Evolutionary conservation across 2,888 invertebrate species (phyloP), one percentile per base, ranked within the genome.

Genomic region (Conops quadrifasciatus): DNA sequence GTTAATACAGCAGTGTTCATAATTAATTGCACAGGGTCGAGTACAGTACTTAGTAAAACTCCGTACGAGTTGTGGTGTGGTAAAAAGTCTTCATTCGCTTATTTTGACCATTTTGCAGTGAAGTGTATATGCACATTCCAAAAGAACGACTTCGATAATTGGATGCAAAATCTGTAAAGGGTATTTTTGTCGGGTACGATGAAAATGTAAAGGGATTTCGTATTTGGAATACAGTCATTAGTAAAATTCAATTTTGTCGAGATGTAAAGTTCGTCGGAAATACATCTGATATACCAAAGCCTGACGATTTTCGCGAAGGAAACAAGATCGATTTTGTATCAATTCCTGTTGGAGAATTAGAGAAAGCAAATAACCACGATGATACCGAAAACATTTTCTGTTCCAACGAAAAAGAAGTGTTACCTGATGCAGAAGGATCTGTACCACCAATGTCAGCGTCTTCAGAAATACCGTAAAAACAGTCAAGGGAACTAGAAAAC

Each of bases 71-170:
- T 78, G 26, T 80, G 73, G 73, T 72, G 56, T 72, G 19, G 56
- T n/a, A 21, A 64, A 67, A 59, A 62, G 30, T 28, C 43, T 16
- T 67, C n/a, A 60, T 59, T 62, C 51, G 69, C 30, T 65, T 49
- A 49, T 49, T 75, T 19, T 75, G 77, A 63, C 76, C 80, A 47
- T 87, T 87, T 80, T 86, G 85, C 19, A 75, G 76, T 19, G 67
- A 77, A 70, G 80, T 78, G 13, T 79, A 78, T 74, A 78, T 78
- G n/a, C 82, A 83, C 69, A 74, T 84, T 49, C 82, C 83, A 1
- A 80, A 83, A 73, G 77, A 82, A 70, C 80, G 77, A 69, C 73
- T 81, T 51, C 64, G 56, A 53, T 84, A 83, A 75, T 79, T 75
- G 75, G 81, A 84, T 74, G 59, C 78, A 2, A 85, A 84, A 71